Base-by-base conservation (phyloP, 1,140 invertebrate species). In the Meloidogyne chitwoodi region DNA sequence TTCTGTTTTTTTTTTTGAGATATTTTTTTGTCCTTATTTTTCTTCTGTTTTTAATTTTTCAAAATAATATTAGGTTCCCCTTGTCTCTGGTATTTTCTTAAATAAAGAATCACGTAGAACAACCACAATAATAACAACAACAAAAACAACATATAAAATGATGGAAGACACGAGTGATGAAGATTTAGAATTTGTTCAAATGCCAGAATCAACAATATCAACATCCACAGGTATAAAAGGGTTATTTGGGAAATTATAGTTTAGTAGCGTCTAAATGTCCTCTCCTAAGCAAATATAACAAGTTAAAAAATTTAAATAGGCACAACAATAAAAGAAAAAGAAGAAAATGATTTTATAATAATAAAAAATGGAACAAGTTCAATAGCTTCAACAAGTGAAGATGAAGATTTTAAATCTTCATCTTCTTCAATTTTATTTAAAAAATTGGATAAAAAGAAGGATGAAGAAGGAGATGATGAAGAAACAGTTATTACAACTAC, bases 141-240 rank as follows among this genome's bases (percentile, higher is more conserved):
- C 79, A 27, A 81, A 81, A 41, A 81, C 79, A 16, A 82, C 80
- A 11, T 81, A 81, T 41, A 82, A 77, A 77, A 66, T 80, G 16
- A 26, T 81, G 61, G 76, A 77, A 27, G 79, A 80, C 22, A 29
- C 27, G 22, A 80, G 64, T 56, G 75, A 44, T 19, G 79, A 80
- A 29, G 79, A 80, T 19, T 81, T 82, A 22, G 77, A 78, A 31
- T 3, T 78, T 27, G 29, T 78, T 22, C 24, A 56, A 12, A n/a
- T 56, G n/a, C 56, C 70, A 38, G 41, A 26, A 62, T 48, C 62
- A 29, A 77, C 65, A 27, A 34, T 79, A 8, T 77, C 80, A 24
- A 56, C 77, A 29, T 74, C 77, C 11, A 70, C 26, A 34, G 63
- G 34, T 24, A 65, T n/a, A n/a, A n/a, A n/a, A n/a, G n/a, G n/a